Conservation (phyloP, 2,888 invertebrate genomes). For the Cephalotes varians region DNA sequence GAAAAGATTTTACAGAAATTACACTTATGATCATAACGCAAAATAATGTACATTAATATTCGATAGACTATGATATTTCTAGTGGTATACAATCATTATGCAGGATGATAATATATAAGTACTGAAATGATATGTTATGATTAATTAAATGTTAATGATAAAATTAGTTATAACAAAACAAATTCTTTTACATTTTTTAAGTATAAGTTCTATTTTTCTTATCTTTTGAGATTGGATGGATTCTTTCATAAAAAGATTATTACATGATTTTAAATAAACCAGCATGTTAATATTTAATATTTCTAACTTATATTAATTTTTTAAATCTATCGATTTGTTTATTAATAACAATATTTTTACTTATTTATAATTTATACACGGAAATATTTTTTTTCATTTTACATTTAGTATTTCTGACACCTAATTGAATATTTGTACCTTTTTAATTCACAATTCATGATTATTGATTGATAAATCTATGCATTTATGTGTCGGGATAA, state of each 20-base stretch:
- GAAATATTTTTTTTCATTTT: too few relatives aligned
- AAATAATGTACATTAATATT: background rate
- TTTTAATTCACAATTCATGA: background rate
- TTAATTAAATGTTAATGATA: constrained; percentile 4
- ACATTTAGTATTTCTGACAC: too few relatives aligned
- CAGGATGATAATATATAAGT: background rate
- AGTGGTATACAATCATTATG: background rate
- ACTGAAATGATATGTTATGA: background rate
- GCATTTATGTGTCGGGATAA: background rate
- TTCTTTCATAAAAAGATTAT: background rate
- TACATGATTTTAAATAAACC: background rate
- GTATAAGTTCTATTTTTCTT: background rate
- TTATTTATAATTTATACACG: background rate
- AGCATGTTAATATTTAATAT: background rate
- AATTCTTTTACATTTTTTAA: background rate
- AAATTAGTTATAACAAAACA: background rate
- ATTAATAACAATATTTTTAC: background rate
- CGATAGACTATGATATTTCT: background rate
- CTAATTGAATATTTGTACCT: too few relatives aligned
- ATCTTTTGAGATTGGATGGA: background rate
- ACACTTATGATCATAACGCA: background rate
- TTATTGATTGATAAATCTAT: background rate
- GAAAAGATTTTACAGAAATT: background rate
- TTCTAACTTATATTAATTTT: background rate
- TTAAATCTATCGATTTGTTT: background rate